Conservation (phyloP, 1,140 invertebrate genomes). For the Papilio glaucus region DNA sequence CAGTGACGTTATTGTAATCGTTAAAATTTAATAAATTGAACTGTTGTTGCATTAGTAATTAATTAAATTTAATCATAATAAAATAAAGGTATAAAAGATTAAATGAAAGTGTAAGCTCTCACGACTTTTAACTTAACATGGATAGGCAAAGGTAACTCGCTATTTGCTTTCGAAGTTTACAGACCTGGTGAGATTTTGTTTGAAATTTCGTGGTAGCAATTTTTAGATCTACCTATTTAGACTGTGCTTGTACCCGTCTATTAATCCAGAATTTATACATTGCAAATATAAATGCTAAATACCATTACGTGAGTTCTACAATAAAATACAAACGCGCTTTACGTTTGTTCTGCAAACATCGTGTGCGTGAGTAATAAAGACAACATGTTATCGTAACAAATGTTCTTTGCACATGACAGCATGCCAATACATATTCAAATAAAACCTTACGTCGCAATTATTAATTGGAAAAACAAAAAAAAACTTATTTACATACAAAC, state of each 20-base stretch:
- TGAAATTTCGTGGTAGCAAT: too few species aligned
- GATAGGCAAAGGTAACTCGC: too few species aligned
- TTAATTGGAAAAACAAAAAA: not conserved
- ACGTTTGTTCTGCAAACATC: not conserved
- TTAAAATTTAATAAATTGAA: not conserved
- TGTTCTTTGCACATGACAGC: conserved; percentile 6
- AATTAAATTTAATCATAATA: not conserved
- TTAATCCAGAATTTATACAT: not conserved
- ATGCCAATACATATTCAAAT: conserved; percentile 9
- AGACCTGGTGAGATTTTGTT: too few species aligned
- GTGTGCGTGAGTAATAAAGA: not conserved
- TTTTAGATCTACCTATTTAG: too few species aligned
- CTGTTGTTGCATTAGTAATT: too few species aligned
- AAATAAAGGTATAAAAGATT: not conserved
- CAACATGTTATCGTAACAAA: conserved; percentile 10
- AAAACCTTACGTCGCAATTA: not conserved
- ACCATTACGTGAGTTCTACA: not conserved
- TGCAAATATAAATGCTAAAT: not conserved
- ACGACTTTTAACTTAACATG: not conserved
- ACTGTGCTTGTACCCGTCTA: too few species aligned
- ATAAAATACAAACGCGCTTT: not conserved
- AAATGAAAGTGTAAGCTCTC: not conserved
- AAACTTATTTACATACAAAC: not conserved
- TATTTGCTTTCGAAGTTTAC: too few species aligned
- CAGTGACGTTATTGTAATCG: not conserved